These are phyloP conservation scores for Echinometra lucunter DNA, from an alignment of 53 echinoderm and acorn worm species.

Conservation along the genomic window DNA sequence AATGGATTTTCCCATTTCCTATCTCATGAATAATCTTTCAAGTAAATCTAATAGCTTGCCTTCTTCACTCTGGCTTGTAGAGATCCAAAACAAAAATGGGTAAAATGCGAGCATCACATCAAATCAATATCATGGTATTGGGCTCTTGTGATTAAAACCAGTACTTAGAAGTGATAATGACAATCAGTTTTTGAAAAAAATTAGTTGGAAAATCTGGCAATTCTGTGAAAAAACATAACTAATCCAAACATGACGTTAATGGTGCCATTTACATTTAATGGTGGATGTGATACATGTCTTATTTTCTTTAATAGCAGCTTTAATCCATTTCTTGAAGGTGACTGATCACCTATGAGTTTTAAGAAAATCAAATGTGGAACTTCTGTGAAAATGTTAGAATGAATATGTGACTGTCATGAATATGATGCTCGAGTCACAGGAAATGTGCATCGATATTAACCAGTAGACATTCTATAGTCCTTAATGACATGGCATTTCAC, in stretches of 20 bases:
- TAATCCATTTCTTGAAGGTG: too few species aligned
- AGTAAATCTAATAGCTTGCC: not conserved
- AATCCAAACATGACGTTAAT: not conserved
- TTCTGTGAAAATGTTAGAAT: too few species aligned
- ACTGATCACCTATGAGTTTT: too few species aligned
- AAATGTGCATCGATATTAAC: not conserved
- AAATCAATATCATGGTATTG: not conserved
- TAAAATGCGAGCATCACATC: not conserved
- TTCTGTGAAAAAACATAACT: not conserved
- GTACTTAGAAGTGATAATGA: not conserved
- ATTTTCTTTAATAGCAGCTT: too few species aligned
- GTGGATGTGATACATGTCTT: not conserved
- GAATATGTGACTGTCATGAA: not conserved
- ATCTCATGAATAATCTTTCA: not conserved
- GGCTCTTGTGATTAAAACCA: not conserved
- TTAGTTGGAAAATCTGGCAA: not conserved
- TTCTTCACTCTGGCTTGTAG: not conserved
- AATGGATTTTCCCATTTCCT: not conserved
- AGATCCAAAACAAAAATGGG: not conserved
- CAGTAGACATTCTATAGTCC: not conserved
- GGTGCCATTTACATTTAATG: not conserved
- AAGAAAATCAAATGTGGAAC: too few species aligned
- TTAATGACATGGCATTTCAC: not conserved
- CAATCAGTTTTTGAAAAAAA: not conserved
- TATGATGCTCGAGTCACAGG: not conserved